These are phyloP conservation scores for Didymodactylos carnosus DNA, from an alignment of 2,888 invertebrate species.

Conservation along the genomic window DNA sequence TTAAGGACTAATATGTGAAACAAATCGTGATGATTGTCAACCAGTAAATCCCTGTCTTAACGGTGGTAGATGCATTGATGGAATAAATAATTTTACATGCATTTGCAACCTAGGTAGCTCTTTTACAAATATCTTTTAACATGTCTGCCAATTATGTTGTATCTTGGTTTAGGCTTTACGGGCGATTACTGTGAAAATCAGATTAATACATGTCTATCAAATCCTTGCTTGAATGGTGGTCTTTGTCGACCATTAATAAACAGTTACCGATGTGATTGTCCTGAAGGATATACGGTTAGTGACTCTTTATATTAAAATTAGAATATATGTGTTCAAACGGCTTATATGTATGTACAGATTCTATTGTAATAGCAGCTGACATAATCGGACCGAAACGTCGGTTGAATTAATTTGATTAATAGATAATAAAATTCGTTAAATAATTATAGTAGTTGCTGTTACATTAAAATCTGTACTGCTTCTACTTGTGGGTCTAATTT, in stretches of 20 bases:
- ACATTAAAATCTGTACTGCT: too few species aligned
- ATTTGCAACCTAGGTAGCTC: background rate
- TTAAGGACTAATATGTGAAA: background rate
- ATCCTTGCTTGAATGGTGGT: constrained; percentile 14
- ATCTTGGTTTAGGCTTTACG: background rate
- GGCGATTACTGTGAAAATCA: constrained; percentile 8
- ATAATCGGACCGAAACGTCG: too few species aligned
- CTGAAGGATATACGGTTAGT: constrained; percentile 7
- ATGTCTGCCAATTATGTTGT: too few species aligned
- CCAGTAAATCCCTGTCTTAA: constrained; percentile 13
- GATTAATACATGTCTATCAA: constrained; percentile 12
- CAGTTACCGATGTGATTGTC: constrained; percentile 6
- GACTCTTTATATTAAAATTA: background rate
- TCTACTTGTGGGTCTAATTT: too few species aligned
- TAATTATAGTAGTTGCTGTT: too few species aligned
- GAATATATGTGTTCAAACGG: too few species aligned
- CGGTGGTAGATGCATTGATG: constrained; percentile 4
- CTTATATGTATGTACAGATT: too few species aligned
- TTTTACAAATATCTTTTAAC: too few species aligned
- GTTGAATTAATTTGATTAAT: too few species aligned
- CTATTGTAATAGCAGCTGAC: too few species aligned
- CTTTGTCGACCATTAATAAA: constrained; percentile 4
- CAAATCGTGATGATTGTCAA: background rate
- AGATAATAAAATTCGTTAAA: too few species aligned
- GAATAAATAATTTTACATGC: background rate